Percentiles rank a stretch among this genome's conserved stretches.
phyloP scores from a whole-genome alignment of 2,113 vertebrate genomes.

The Acrocephalus kingi region DNA sequence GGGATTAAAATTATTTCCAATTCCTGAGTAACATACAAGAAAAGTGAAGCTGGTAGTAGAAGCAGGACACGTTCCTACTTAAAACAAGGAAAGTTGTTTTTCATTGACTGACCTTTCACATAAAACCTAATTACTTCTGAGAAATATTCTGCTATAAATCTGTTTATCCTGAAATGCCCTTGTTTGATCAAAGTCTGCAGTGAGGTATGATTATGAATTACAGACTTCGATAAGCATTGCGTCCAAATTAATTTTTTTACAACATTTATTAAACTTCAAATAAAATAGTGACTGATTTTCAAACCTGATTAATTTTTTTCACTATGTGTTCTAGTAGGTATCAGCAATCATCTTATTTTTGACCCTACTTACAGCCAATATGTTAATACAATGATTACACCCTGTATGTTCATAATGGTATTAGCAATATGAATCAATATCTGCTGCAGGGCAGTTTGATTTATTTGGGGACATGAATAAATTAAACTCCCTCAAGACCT shows the following conservation, averaged over 20 bases:
- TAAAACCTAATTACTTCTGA: background rate
- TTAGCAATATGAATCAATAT: constrained; percentile 88
- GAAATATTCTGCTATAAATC: background rate
- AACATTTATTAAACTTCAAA: background rate
- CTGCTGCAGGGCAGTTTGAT: constrained; percentile 82
- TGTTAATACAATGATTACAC: constrained; percentile 68
- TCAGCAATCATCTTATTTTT: constrained; percentile 40
- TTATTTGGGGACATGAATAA: constrained; percentile 86
- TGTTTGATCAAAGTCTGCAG: background rate
- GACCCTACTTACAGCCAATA: constrained; percentile 35
- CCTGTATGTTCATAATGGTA: constrained; percentile 79
- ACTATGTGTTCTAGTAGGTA: background rate
- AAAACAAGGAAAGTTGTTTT: background rate
- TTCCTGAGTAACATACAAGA: background rate
- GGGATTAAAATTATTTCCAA: background rate
- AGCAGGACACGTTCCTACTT: background rate
- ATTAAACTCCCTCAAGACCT: constrained; percentile 82
- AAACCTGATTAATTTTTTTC: background rate
- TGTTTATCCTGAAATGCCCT: background rate
- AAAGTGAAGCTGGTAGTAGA: background rate
- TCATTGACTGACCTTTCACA: background rate
- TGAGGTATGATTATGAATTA: background rate
- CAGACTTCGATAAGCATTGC: background rate
- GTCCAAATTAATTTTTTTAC: background rate
- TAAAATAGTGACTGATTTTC: background rate